phyloP scores from a whole-genome alignment of 2,888 invertebrate genomes.

The Opisthograptis luteolata region DNA sequence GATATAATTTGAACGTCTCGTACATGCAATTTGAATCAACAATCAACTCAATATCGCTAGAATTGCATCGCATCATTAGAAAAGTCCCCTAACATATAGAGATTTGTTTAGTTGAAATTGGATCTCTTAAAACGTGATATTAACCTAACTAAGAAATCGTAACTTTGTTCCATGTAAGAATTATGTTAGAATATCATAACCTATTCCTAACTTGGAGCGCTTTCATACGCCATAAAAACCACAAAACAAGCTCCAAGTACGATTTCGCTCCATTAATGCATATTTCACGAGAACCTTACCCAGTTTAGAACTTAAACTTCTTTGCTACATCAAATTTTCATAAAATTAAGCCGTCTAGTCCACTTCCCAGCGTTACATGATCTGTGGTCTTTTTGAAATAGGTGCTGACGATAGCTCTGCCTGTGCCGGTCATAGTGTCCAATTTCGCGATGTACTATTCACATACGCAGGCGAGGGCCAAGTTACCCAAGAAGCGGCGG shows the following conservation, averaged over 20 bases:
- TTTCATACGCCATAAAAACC: neutral
- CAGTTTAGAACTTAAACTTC: slow-evolving; percentile 34
- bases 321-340: slow-evolving; percentile 37
- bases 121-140: neutral
- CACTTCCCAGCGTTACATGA: slow-evolving; percentile 24
- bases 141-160: slow-evolving; percentile 2
- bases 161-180: neutral
- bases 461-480: slow-evolving; percentile 98
- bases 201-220: neutral
- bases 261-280: slow-evolving; percentile 28
- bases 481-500: slow-evolving; percentile 98
- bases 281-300: slow-evolving; percentile 30
- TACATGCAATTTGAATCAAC: too few species aligned
- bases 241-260: slow-evolving; percentile 10
- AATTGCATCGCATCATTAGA: too few species aligned
- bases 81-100: too few species aligned
- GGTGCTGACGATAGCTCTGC: slow-evolving; percentile 97
- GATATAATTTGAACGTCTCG: too few species aligned
- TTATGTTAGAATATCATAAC: neutral
- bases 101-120: too few species aligned
- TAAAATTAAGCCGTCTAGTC: slow-evolving; percentile 27
- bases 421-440: slow-evolving; percentile 99
- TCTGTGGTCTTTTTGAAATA: slow-evolving; percentile 38
- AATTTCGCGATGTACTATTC: slow-evolving; percentile 99
- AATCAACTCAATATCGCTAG: too few species aligned